phyloP scores from a whole-genome alignment of 2,113 vertebrate genomes.

The Siphamia tubifer region DNA sequence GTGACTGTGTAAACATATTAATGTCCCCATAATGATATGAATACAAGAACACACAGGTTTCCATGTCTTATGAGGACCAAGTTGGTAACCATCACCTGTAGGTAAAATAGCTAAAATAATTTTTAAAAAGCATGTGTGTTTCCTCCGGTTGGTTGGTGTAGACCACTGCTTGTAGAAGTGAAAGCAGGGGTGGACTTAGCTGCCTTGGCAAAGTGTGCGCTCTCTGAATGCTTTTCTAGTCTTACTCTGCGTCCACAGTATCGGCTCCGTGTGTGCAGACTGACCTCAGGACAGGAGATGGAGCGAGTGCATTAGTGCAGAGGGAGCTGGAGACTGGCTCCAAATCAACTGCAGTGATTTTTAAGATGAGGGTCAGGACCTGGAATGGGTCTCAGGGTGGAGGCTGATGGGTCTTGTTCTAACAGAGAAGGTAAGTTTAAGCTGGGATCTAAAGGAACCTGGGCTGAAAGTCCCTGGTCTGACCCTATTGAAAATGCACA shows the following conservation, averaged over 20 bases:
- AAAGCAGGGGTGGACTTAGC: too few relatives aligned
- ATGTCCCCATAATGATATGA: too few relatives aligned
- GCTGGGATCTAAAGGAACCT: neutral
- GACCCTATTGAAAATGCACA: neutral
- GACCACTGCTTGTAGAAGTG: too few relatives aligned
- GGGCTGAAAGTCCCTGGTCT: neutral
- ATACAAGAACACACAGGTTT: too few relatives aligned
- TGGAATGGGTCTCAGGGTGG: neutral
- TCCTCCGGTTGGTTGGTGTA: too few relatives aligned
- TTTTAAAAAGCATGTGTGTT: too few relatives aligned
- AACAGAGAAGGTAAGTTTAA: constrained; percentile 11
- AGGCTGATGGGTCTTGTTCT: neutral
- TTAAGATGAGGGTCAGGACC: constrained; percentile 23
- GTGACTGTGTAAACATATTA: too few relatives aligned
- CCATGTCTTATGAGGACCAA: too few relatives aligned
- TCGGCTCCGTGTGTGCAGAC: constrained; percentile 5
- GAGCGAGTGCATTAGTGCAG: constrained; percentile 16
- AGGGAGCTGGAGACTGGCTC: constrained; percentile 8
- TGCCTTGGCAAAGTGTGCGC: too few relatives aligned
- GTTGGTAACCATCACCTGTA: too few relatives aligned
- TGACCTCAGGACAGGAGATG: constrained; percentile 20
- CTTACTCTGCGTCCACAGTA: constrained; percentile 6
- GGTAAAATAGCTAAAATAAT: too few relatives aligned
- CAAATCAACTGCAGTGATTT: neutral
- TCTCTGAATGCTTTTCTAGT: too few relatives aligned